A percentile compares a stretch with the other conserved stretches of the same genome.
phyloP scores from a whole-genome alignment of 1,140 invertebrate genomes.

The Neodiprion fabricii region DNA sequence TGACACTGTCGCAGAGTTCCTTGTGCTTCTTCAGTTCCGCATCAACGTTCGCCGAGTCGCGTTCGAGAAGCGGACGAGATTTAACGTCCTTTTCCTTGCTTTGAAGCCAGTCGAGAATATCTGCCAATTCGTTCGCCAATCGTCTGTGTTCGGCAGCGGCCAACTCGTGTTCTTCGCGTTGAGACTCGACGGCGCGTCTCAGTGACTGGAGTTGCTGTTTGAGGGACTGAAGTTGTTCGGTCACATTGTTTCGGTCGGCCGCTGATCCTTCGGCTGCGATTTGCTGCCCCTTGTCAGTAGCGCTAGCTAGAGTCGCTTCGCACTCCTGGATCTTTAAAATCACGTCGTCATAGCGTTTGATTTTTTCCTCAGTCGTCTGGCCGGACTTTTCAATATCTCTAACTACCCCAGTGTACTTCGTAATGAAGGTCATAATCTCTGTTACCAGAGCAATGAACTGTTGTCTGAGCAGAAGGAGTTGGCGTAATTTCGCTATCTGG shows the following conservation, averaged over 20 bases:
- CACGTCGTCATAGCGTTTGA: conserved; percentile 82
- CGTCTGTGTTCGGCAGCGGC: conserved; percentile 88
- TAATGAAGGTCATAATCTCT: conserved; percentile 86
- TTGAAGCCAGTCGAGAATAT: conserved; percentile 84
- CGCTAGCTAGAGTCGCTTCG: conserved; percentile 84
- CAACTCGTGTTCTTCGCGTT: conserved; percentile 84
- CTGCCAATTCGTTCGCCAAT: conserved; percentile 79
- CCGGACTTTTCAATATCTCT: conserved; percentile 83
- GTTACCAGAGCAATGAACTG: conserved; percentile 86
- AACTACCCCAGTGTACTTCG: conserved; percentile 86
- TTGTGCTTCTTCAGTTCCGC: conserved; percentile 82
- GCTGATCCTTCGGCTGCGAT: conserved; percentile 87
- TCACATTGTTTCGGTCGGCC: conserved; percentile 85
- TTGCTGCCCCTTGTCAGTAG: conserved; percentile 90
- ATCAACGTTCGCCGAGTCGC: conserved; percentile 81
- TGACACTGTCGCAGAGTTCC: conserved; percentile 72
- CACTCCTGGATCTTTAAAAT: conserved; percentile 86
- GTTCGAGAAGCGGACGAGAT: conserved; percentile 80
- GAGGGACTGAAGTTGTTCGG: conserved; percentile 83
- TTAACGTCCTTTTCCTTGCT: conserved; percentile 83
- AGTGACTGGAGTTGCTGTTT: conserved; percentile 85
- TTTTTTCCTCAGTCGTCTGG: conserved; percentile 83
- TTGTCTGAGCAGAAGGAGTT: conserved; percentile 80
- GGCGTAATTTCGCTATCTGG: conserved; percentile 79
- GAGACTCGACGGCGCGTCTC: conserved; percentile 81